Evolutionary conservation across 2,888 invertebrate species (phyloP), one percentile per base, ranked within the genome.

Genomic region (Chydorus sphaericus): DNA sequence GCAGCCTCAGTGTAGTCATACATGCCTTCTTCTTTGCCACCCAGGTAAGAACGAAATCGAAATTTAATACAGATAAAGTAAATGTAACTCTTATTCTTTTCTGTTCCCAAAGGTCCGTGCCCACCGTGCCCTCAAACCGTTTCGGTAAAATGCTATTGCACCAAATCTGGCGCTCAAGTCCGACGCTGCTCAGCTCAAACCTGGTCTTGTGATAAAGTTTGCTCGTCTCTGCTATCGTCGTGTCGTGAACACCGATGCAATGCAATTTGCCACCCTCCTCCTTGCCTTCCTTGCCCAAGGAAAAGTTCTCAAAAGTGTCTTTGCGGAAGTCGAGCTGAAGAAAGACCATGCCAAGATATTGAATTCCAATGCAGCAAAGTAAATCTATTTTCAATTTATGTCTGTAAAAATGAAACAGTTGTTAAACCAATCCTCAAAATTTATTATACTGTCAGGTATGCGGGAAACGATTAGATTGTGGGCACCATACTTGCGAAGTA

Each of bases 111-210:
- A n/a, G 92, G 94, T 0, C 87, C 91, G 0, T 96, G 94, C 68
- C 93, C 94, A 1, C 91, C 92, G 0, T 96, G 94, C 66, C 90
- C 93, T 0, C 85, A 90, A 67, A 85, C 82, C 59, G 79, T 92
- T 0, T 73, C 73, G 31, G 75, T 76, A 1, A 69, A 74, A 1
- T 93, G 93, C 67, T 81, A 80, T 65, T 94, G 94, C 71, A 79
- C 78, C 2, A 73, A 77, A 58, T 77, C 82, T 48, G 69, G 75
- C 31, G 73, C 76, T 0, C 78, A 78, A 62, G 75, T 77, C 37
- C 77, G 83, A 33, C 77, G 93, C 55, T 94, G 93, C 66, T 84
- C 84, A 63, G 76, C 81, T 57, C 80, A 82, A 60, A 75, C 77
- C 53, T 93, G 92, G 92, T 82, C 85, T 20, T 94, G 93, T 68